phyloP scores from a whole-genome alignment of 2,113 vertebrate genomes.

The Hydropotes inermis region DNA sequence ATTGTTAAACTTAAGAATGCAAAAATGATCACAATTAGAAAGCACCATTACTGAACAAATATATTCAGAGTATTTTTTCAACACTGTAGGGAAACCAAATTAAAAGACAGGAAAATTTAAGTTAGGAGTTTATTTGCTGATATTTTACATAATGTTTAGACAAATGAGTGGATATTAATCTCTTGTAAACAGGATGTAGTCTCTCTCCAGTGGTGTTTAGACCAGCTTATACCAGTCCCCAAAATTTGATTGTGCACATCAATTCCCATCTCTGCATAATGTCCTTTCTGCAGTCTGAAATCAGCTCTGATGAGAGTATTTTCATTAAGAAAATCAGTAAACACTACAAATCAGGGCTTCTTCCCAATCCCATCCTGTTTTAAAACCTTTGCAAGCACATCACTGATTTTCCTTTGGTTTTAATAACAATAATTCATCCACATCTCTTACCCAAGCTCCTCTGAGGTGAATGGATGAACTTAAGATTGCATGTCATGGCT shows the following conservation, averaged over 20 bases:
- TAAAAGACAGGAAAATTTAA: not conserved
- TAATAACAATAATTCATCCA: not conserved
- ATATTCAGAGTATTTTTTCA: not conserved
- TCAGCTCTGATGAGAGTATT: not conserved
- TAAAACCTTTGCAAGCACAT: not conserved
- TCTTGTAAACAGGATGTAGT: not conserved
- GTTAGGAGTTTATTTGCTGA: not conserved
- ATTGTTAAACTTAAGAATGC: not conserved
- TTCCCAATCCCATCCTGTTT: not conserved
- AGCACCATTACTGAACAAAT: not conserved
- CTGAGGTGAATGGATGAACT: not conserved
- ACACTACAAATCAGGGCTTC: not conserved
- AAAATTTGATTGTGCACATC: not conserved
- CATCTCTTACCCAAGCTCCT: not conserved
- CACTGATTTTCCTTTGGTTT: not conserved
- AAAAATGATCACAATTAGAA: not conserved
- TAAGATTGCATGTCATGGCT: accelerated
- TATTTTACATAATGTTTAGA: not conserved
- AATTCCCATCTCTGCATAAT: not conserved
- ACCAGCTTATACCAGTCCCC: not conserved
- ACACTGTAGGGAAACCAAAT: not conserved
- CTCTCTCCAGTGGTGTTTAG: not conserved
- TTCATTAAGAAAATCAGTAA: not conserved
- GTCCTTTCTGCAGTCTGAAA: not conserved
- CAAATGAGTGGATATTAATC: not conserved